Evolutionary conservation across 53 echinoderm and acorn worm species (phyloP), one percentile per base, ranked within the genome.

Genomic region (Apostichopus leukothele): DNA sequence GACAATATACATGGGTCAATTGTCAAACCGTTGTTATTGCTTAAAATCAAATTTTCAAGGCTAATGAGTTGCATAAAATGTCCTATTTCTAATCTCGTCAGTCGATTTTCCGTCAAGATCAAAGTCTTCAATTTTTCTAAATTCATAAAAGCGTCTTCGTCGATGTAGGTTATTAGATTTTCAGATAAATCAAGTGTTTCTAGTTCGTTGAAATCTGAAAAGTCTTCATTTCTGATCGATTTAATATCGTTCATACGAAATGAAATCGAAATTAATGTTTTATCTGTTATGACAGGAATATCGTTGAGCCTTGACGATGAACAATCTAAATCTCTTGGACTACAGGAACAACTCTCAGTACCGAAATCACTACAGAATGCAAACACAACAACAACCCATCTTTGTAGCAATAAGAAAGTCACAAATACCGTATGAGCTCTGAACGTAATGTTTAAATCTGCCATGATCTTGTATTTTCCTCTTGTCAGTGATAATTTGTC

Each of bases 1-100:
- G 78, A 78, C 18, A 78, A 16, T 5, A 78, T 4, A 52, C 78
- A 78, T 51, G 78, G 78, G 5, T 78, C 78, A 4, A 78, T 51
- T 4, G n/a, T 78, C 52, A 78, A 11, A 50, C 51, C 11, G 52
- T 6, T 4, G 78, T 78, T 78, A 50, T 19, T 19, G 19, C 53
- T 52, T n/a, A 78, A 13, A 51, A 78, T 9, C 51, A 78, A 78
- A 2, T 1, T 19, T 19, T 52, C 8, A 5, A 78, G 12, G 78
- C 13, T 78, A 8, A n/a, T 18, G 3, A 78, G 53, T 52, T 13
- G 18, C 5, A 52, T n/a, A 19, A 51, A 78, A 78, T 78, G 78
- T 78, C 6, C 51, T 13, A 18, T 9, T n/a, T 7, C n/a, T 9
- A 78, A 78, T 5, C 7, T 6, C n/a, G 78, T 78, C 52, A 78